A percentile compares a stretch with the other conserved stretches of the same genome.
Evolutionary conservation across 2,113 vertebrate species (phyloP).

Genomic region (Aptenodytes patagonicus): DNA sequence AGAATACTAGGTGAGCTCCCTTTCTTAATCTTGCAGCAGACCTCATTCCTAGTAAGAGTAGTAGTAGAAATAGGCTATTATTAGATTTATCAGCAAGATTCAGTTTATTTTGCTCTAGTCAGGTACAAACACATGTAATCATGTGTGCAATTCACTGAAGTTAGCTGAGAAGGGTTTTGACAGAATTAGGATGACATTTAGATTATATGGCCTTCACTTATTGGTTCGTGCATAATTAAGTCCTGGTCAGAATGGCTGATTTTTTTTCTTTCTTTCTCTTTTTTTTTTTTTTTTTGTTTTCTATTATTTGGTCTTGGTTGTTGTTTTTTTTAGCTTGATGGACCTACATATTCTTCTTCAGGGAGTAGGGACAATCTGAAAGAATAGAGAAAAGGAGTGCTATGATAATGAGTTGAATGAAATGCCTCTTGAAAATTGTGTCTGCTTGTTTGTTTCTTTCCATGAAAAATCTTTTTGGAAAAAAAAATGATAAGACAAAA

Average conservation of each 20-base stretch:
- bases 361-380: accelerated
- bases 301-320: background rate
- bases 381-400: background rate
- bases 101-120: background rate
- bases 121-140: background rate
- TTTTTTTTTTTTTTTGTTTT: no score
- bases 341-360: background rate
- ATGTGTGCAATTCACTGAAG: background rate
- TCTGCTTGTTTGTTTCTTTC: background rate
- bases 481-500: background rate
- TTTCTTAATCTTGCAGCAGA: background rate
- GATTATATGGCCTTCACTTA: background rate
- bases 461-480: background rate
- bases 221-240: background rate
- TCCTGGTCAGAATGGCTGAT: accelerated
- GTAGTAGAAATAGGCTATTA: background rate
- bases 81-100: background rate
- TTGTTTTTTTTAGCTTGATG: accelerated
- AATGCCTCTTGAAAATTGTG: background rate
- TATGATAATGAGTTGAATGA: background rate
- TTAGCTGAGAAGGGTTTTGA: background rate
- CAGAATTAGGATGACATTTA: background rate
- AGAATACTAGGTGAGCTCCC: background rate
- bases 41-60: background rate
- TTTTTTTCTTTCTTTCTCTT: no score